Conservation (phyloP, 2,113 vertebrate genomes). For the Eonycteris spelaea region DNA sequence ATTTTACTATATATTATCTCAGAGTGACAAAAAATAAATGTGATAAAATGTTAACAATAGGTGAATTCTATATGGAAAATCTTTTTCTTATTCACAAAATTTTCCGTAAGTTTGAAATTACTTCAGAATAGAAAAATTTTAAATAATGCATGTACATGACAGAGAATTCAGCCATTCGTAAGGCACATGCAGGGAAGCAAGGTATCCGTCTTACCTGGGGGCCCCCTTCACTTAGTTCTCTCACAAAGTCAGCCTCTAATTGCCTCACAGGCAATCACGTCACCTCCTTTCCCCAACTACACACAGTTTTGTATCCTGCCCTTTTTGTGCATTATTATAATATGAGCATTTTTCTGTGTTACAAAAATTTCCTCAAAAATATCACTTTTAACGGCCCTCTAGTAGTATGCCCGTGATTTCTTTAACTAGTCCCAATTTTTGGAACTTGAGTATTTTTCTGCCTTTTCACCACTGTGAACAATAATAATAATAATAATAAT, state of each 20-base stretch:
- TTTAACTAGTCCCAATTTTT: neutral
- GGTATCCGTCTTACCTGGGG: neutral
- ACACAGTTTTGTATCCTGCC: neutral
- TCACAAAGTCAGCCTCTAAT: rapidly evolving
- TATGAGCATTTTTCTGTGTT: neutral
- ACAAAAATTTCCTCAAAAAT: neutral
- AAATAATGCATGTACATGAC: neutral
- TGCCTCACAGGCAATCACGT: rapidly evolving
- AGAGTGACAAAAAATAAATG: neutral
- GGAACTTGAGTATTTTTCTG: neutral
- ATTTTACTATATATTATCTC: too few species aligned
- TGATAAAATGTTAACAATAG: neutral
- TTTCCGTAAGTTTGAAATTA: slow-evolving; percentile 10
- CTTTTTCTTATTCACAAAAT: neutral
- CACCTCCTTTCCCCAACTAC: neutral
- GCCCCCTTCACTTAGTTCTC: neutral
- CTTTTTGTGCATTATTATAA: neutral
- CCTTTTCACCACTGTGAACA: neutral
- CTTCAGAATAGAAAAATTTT: neutral
- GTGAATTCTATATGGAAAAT: neutral
- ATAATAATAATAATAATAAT: too few species aligned
- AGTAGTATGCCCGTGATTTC: neutral
- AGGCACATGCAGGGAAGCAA: too few species aligned
- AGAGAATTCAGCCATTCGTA: neutral
- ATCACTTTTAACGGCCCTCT: neutral